Conservation (phyloP, 2,888 invertebrate genomes). For the Drosophila neotestacea region DNA sequence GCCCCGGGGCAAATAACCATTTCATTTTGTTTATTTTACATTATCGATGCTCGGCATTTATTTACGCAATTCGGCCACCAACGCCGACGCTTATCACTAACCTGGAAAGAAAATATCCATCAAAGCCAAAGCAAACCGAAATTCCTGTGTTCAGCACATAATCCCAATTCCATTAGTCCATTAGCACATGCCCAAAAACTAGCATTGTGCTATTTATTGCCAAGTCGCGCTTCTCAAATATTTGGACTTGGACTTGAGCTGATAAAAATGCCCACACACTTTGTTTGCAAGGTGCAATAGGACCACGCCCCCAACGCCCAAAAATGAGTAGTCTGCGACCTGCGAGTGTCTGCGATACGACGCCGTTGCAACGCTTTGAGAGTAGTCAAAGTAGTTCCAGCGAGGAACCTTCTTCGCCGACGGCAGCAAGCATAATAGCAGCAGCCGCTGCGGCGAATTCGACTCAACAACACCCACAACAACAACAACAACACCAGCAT, state of each 20-base stretch:
- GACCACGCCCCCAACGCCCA: constrained; percentile 23
- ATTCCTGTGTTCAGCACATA: constrained; percentile 1
- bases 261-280: constrained; percentile 67
- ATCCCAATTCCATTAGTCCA: constrained; percentile 45
- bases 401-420: constrained; percentile 82
- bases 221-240: constrained; percentile 56
- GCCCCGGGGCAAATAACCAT: constrained; percentile 42
- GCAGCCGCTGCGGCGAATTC: constrained; percentile 41
- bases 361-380: constrained; percentile 80
- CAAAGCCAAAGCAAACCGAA: constrained; percentile 35
- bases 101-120: constrained; percentile 16
- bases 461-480: constrained; percentile 18
- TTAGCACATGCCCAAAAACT: constrained; percentile 58
- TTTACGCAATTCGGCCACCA: constrained; percentile 29
- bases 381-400: constrained; percentile 80
- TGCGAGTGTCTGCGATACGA: constrained; percentile 78
- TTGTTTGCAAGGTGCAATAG: constrained; percentile 58
- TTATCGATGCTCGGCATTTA: constrained; percentile 47
- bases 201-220: constrained; percentile 33
- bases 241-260: constrained; percentile 39
- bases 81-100: constrained; percentile 55
- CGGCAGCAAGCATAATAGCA: constrained; percentile 56
- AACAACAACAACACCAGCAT: constrained; percentile 25
- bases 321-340: constrained; percentile 75
- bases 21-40: constrained; percentile 52